These are phyloP conservation scores for Diprion similis DNA, from an alignment of 1,140 invertebrate species.

Conservation along the genomic window DNA sequence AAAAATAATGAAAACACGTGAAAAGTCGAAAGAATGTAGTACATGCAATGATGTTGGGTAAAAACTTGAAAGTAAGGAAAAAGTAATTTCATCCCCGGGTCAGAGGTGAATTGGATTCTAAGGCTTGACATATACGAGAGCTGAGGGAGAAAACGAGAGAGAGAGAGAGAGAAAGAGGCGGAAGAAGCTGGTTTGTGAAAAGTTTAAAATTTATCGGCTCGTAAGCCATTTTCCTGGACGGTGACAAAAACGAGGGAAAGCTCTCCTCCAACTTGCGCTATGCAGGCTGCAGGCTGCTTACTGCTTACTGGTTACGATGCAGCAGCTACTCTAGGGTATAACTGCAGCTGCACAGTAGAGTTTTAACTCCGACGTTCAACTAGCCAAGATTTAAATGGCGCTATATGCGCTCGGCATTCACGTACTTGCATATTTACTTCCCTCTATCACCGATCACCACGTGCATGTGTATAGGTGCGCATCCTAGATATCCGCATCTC, in stretches of 20 bases:
- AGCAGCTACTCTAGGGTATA: too few species aligned
- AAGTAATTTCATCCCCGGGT: neutral
- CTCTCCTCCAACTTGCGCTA: too few species aligned
- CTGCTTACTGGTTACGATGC: too few species aligned
- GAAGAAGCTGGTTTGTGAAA: neutral
- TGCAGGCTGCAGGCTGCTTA: too few species aligned
- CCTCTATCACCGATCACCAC: too few species aligned
- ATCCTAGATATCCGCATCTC: too few species aligned
- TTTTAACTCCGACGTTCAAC: neutral
- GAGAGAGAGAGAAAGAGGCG: neutral
- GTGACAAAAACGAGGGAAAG: neutral
- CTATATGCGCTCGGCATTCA: too few species aligned
- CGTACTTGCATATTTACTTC: too few species aligned
- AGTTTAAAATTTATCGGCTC: slow-evolving; percentile 2
- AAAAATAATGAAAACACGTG: too few species aligned
- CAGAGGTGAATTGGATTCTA: neutral
- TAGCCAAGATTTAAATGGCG: too few species aligned
- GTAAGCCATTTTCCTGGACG: neutral
- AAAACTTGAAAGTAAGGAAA: neutral
- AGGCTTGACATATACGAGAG: neutral
- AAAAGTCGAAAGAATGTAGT: neutral
- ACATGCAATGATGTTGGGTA: neutral
- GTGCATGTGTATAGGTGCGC: too few species aligned
- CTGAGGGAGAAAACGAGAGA: too few species aligned
- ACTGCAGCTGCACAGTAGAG: neutral